Evolutionary conservation across 2,113 vertebrate species (phyloP), one percentile per base, ranked within the genome.

Genomic region (Poeciliopsis occidentalis): DNA sequence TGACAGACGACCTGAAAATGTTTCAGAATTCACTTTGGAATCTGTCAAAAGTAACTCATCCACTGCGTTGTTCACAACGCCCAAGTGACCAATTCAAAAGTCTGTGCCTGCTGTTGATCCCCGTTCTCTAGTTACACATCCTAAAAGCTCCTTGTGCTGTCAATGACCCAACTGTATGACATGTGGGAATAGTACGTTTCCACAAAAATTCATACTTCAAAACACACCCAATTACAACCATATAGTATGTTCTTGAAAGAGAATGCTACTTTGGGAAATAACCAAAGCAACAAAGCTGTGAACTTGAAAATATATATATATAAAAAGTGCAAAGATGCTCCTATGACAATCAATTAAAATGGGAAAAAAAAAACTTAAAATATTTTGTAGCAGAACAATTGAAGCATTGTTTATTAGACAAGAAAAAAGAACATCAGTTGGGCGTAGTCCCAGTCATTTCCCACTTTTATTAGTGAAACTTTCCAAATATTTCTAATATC

Each of bases 401-500:
- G 15, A 17, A 51, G 4, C 19, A 19, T 22, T 22, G 47, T 54
- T 54, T 22, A 17, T 47, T 57, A n/a, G 7, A 24, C n/a, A 24
- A 19, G 13, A 60, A 19, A 63, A 39, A 51, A 62, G 54, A 17
- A 71, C 47, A 44, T 32, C 10, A 63, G 15, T 22, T 5, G 24
- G 12, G 37, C 30, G 12, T 41, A 71, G 29, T 32, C 6, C 34
- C 32, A 41, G 69, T 29, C 41, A 54, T 77, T 63, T 44, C 73
- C 27, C 4, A 12, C n/a, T 73, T 75, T 64, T 5, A 75, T 34
- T 63, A 32, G 5, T 60, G 11, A 78, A 79, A 78, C 32, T 67
- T 31, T 13, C 73, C 60, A 6, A 64, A 75, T 77, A 34, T 83
- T 65, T 30, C 19, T 37, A 64, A 82, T 71, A 54, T n/a, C 60